phyloP scores from a whole-genome alignment of 1,140 invertebrate species.

The Tetragonula clypearis region DNA sequence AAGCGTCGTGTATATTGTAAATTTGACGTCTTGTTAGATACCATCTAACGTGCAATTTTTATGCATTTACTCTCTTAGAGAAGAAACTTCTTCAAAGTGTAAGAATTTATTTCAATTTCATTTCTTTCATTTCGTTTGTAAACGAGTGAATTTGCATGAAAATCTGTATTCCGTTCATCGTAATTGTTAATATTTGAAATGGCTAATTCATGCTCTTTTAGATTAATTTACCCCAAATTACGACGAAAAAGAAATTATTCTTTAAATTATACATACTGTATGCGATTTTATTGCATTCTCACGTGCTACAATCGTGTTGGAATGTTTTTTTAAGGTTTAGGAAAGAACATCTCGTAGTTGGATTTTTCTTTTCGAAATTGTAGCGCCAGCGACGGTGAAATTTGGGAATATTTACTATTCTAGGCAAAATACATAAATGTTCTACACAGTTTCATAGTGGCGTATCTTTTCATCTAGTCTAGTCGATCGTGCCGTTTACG shows the following conservation, averaged over 20 bases:
- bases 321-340: neutral
- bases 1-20: neutral
- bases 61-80: too few species aligned
- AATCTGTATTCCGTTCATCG: too few species aligned
- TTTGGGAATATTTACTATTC: neutral
- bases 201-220: too few species aligned
- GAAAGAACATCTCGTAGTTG: neutral
- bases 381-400: neutral
- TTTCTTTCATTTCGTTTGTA: too few species aligned
- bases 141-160: too few species aligned
- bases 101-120: too few species aligned
- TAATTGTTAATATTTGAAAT: too few species aligned
- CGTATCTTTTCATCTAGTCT: constrained; percentile 54
- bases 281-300: neutral
- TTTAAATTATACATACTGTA: neutral
- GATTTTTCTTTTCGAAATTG: constrained; percentile 3
- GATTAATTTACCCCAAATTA: neutral
- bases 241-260: neutral
- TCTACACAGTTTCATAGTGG: constrained; percentile 39
- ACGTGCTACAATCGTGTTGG: neutral
- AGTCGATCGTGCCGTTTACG: constrained; percentile 45
- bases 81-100: too few species aligned
- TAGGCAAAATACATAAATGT: constrained; percentile 28
- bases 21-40: neutral
- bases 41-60: neutral